Percentiles rank a stretch among this genome's conserved stretches.
phyloP scores from a whole-genome alignment of 92 coral and sea anemone species.

The Palythoa heliodiscus region DNA sequence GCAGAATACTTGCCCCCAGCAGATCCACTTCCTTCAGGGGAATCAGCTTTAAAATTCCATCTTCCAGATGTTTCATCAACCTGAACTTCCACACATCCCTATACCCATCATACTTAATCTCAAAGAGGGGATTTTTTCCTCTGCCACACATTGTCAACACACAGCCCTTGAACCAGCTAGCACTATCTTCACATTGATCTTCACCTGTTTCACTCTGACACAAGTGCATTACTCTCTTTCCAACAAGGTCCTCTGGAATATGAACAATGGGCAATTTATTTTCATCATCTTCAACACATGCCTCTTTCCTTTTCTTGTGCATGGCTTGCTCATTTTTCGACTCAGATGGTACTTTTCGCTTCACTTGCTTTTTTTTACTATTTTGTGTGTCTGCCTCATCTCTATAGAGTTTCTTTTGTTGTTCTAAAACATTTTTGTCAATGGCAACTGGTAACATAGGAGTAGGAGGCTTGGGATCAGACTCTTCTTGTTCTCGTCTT shows the following conservation, averaged over 20 bases:
- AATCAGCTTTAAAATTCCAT: conserved; percentile 22
- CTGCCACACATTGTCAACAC: conserved; percentile 23
- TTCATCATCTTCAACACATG: neutral
- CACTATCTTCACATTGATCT: conserved; percentile 16
- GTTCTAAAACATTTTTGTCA: conserved; percentile 6
- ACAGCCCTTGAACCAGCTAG: conserved; percentile 29
- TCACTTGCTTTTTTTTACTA: neutral
- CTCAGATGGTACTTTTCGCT: conserved; percentile 2
- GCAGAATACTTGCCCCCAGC: conserved; percentile 9
- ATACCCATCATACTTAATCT: conserved; percentile 29
- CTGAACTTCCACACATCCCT: neutral
- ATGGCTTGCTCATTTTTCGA: neutral
- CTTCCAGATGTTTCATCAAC: conserved; percentile 25
- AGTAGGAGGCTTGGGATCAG: conserved; percentile 1
- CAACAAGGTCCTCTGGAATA: conserved; percentile 41
- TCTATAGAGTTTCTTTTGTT: conserved; percentile 27
- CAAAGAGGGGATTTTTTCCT: neutral
- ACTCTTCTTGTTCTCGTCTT: conserved; percentile 19
- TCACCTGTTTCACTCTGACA: conserved; percentile 18
- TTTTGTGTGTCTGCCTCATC: conserved; percentile 22
- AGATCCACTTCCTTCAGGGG: conserved; percentile 8
- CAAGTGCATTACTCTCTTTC: conserved; percentile 24
- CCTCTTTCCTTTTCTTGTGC: neutral
- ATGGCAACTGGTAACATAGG: conserved; percentile 23
- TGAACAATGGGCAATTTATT: neutral